These are phyloP conservation scores for Catocala sponsa DNA, from an alignment of 2,888 invertebrate species.

Conservation along the genomic window DNA sequence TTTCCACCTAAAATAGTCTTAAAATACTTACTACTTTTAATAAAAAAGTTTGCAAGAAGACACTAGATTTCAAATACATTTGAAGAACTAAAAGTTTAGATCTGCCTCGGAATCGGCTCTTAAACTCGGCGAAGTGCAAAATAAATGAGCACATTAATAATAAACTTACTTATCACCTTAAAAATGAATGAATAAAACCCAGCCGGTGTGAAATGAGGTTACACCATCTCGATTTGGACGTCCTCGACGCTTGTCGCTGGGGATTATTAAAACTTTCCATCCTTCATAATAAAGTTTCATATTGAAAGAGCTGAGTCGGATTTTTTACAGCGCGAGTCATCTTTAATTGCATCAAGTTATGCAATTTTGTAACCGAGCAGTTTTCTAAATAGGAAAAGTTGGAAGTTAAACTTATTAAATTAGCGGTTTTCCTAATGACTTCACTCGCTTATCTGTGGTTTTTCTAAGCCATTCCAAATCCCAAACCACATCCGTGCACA, in stretches of 20 bases:
- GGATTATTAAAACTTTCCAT: conserved; percentile 78
- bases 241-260: conserved; percentile 60
- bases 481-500: not conserved
- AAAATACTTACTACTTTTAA: not conserved
- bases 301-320: conserved; percentile 63
- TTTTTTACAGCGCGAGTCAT: conserved; percentile 56
- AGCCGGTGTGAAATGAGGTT: conserved; percentile 56
- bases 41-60: not conserved
- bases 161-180: conserved; percentile 53
- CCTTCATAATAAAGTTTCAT: conserved; percentile 66
- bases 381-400: conserved; percentile 37
- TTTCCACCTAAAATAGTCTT: not conserved
- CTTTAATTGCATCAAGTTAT: conserved; percentile 64
- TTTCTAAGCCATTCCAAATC: not conserved
- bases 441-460: not conserved
- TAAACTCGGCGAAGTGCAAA: conserved; percentile 26
- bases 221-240: conserved; percentile 51
- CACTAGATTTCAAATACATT: conserved; percentile 2
- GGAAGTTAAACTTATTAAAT: conserved; percentile 32
- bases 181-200: conserved; percentile 50
- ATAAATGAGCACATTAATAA: conserved; percentile 53
- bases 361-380: conserved; percentile 54
- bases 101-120: not conserved
- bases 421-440: conserved; percentile 1
- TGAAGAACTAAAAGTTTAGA: not conserved